Conservation (phyloP, 1,140 invertebrate genomes). For the Procambarus clarkii region DNA sequence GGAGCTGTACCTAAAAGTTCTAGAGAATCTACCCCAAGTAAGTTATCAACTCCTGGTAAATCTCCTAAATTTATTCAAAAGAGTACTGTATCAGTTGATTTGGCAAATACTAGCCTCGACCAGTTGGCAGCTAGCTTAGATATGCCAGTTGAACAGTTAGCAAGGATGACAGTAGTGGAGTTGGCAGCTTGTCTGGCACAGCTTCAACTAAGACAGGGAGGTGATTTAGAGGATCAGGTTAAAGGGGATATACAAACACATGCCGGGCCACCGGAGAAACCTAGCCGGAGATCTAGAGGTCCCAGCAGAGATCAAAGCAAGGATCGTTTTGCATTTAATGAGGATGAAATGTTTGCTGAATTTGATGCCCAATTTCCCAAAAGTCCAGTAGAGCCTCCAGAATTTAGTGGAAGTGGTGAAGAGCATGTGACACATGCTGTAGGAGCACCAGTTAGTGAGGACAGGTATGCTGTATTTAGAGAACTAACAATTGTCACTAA, state of each 20-base stretch:
- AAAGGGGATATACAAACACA: slow-evolving; percentile 48
- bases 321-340: slow-evolving; percentile 58
- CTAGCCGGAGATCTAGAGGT: slow-evolving; percentile 43
- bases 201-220: slow-evolving; percentile 64
- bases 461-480: slow-evolving; percentile 71
- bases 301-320: slow-evolving; percentile 55
- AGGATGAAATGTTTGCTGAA: slow-evolving; percentile 71
- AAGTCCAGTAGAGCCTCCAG: slow-evolving; percentile 68
- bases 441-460: slow-evolving; percentile 72
- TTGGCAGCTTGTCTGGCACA: slow-evolving; percentile 71
- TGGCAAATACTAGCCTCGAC: slow-evolving; percentile 71
- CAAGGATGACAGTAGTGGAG: slow-evolving; percentile 72
- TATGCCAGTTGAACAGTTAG: slow-evolving; percentile 70
- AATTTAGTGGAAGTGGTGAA: slow-evolving; percentile 48
- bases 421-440: slow-evolving; percentile 50
- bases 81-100: slow-evolving; percentile 67
- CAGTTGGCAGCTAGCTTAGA: slow-evolving; percentile 68
- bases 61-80: slow-evolving; percentile 66
- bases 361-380: slow-evolving; percentile 72
- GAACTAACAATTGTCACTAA: slow-evolving; percentile 69
- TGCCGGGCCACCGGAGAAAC: slow-evolving; percentile 17
- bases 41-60: slow-evolving; percentile 70
- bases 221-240: slow-evolving; percentile 40
- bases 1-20: slow-evolving; percentile 71
- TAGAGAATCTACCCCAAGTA: slow-evolving; percentile 71